These are phyloP conservation scores for Condylura cristata DNA, from an alignment of 2,113 vertebrate genomes.

Conservation along the genomic window DNA sequence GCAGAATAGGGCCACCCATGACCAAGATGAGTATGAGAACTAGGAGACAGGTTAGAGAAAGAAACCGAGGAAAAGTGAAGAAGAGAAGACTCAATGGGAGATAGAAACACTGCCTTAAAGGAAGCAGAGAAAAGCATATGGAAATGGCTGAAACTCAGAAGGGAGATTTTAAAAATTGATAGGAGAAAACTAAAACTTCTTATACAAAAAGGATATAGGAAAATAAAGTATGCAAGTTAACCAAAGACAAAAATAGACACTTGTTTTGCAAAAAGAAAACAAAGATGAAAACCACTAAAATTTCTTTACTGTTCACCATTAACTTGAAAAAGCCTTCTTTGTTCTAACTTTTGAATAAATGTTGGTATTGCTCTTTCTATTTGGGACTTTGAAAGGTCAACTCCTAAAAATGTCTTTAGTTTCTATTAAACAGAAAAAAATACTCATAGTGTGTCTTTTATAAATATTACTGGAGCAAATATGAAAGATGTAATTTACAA, in stretches of 20 bases:
- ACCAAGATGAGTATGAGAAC: slow-evolving; percentile 50
- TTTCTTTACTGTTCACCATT: slow-evolving; percentile 46
- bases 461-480: slow-evolving; percentile 50
- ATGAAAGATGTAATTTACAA: slow-evolving; percentile 44
- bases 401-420: slow-evolving; percentile 40
- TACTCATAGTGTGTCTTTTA: neutral
- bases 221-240: slow-evolving; percentile 54
- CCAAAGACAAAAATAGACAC: slow-evolving; percentile 9
- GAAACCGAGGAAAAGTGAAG: slow-evolving; percentile 55
- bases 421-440: slow-evolving; percentile 45
- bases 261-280: slow-evolving; percentile 47
- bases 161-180: slow-evolving; percentile 25
- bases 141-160: slow-evolving; percentile 27
- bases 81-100: neutral
- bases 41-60: slow-evolving; percentile 55
- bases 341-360: slow-evolving; percentile 52
- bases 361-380: slow-evolving; percentile 6
- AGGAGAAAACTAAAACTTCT: slow-evolving; percentile 13
- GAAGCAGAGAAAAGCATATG: slow-evolving; percentile 41
- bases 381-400: slow-evolving; percentile 60
- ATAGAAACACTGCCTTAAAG: slow-evolving; percentile 26
- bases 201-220: slow-evolving; percentile 39
- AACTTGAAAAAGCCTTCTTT: slow-evolving; percentile 40
- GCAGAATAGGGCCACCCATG: slow-evolving; percentile 43
- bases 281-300: slow-evolving; percentile 25